Evolutionary conservation across 1,140 invertebrate genomes (phyloP), one percentile per base, ranked within the genome.

Genomic region (Sinonovacula constricta): DNA sequence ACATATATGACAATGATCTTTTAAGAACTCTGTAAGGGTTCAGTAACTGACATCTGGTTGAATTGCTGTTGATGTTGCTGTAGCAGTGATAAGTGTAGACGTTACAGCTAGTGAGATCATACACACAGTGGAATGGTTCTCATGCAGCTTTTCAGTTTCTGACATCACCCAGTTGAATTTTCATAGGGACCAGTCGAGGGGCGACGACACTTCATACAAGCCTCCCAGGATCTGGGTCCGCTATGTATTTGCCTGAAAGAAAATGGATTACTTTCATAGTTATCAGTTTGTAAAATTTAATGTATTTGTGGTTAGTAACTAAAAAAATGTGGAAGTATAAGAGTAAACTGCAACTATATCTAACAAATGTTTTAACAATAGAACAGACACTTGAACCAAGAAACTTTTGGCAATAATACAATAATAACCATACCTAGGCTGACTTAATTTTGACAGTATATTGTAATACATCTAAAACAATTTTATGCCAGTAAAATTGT

Each of bases 221-320:
- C 31, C 66, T 75, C 18, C 31, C 22, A n/a, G 22, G 65, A 36
- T 77, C 74, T 60, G 74, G 74, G 30, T 77, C 74, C 31, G 74
- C 74, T 22, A 77, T 22, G 33, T 77, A 77, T 51, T 77, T 77
- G 12, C 74, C 74, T 77, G 57, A 53, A 77, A 77, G 0, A 39
- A 22, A 68, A 26, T n/a, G n/a, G n/a, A n/a, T n/a, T n/a, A n/a
- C n/a, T n/a, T n/a, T n/a, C n/a, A n/a, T n/a, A n/a, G n/a, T n/a
- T n/a, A n/a, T n/a, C n/a, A n/a, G n/a, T n/a, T n/a, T n/a, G 34
- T n/a, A 65, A 49, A 22, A 51, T 15, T 49, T 15, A 67, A 15
- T 49, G 24, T 18, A 10, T 7, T 1, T 18, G 4, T 67, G 22
- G 22, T 4, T 33, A 67, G 12, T 45, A n/a, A 49, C 45, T 51